These are phyloP conservation scores for Drosophila nikananu DNA, from an alignment of 1,140 invertebrate species.

Conservation along the genomic window DNA sequence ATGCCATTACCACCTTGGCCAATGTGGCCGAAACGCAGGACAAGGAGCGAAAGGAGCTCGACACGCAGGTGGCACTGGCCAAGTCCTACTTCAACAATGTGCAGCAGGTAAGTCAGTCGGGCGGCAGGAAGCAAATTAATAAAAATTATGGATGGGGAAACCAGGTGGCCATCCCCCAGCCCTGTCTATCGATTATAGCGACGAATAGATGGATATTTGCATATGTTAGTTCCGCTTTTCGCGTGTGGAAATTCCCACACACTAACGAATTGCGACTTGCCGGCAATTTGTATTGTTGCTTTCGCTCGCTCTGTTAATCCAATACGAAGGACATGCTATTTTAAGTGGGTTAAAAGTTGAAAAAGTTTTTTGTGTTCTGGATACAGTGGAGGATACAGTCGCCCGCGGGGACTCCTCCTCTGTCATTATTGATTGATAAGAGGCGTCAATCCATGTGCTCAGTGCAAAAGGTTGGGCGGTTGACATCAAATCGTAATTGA, in stretches of 20 bases:
- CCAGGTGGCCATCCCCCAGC: not conserved
- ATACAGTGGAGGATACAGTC: constrained; percentile 18
- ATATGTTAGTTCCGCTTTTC: constrained; percentile 42
- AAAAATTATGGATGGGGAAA: not conserved
- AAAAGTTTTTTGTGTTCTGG: constrained; percentile 66
- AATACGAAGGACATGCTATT: constrained; percentile 81
- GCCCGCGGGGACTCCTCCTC: not conserved
- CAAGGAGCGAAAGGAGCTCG: constrained; percentile 86
- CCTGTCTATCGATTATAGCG: constrained; percentile 62
- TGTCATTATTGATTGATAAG: constrained; percentile 68
- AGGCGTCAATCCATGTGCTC: constrained; percentile 41
- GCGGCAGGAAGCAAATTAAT: constrained; percentile 21
- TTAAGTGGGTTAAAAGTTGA: constrained; percentile 84
- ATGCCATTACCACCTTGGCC: constrained; percentile 90
- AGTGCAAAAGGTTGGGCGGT: not conserved
- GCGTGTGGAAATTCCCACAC: constrained; percentile 73
- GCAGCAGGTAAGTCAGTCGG: constrained; percentile 88
- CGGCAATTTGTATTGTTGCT: constrained; percentile 32
- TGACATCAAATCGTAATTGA: constrained; percentile 43
- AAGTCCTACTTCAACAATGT: constrained; percentile 88
- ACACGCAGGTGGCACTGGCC: constrained; percentile 87
- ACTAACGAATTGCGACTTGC: constrained; percentile 30
- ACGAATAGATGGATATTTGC: constrained; percentile 36
- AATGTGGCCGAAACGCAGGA: constrained; percentile 90
- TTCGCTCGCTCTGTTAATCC: constrained; percentile 55